Evolutionary conservation across 1,140 invertebrate genomes (phyloP).

Genomic region (Melitaea cinxia): DNA sequence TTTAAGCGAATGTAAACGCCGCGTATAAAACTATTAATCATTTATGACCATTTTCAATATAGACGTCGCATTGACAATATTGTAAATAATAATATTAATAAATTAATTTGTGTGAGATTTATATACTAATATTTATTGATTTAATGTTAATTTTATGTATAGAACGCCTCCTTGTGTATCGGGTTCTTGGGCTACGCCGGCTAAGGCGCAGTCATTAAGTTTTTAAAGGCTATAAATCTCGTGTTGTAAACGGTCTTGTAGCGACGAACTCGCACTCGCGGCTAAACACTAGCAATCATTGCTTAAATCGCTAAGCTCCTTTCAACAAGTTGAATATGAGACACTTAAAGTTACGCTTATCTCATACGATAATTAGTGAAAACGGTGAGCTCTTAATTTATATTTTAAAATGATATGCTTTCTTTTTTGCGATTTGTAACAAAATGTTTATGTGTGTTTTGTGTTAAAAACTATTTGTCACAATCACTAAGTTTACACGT

Average conservation of each 20-base stretch:
- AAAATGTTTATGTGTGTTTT: too few relatives aligned
- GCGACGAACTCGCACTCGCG: conserved; percentile 44
- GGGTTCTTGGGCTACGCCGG: conserved; percentile 45
- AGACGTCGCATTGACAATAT: conserved; percentile 37
- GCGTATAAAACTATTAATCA: neutral
- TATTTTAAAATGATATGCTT: too few relatives aligned
- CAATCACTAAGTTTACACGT: too few relatives aligned
- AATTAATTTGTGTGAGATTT: conserved; percentile 66
- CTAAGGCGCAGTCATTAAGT: conserved; percentile 51
- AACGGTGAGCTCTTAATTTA: neutral
- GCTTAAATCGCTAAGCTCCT: conserved; percentile 35
- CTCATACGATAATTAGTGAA: neutral
- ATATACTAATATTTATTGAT: conserved; percentile 62
- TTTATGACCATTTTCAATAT: conserved; percentile 25
- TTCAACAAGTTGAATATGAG: conserved; percentile 5
- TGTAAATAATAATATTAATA: conserved; percentile 46
- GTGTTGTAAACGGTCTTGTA: conserved; percentile 41
- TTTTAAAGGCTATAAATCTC: conserved; percentile 68
- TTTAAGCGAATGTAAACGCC: neutral
- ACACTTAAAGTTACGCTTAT: neutral
- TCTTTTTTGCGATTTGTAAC: too few relatives aligned
- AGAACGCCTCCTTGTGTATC: conserved; percentile 49
- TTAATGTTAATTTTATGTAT: conserved; percentile 74
- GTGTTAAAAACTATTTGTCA: too few relatives aligned
- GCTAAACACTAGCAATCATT: conserved; percentile 55